Evolutionary conservation across 1,140 invertebrate species (phyloP).

Genomic region (Diplogasteroides magnus): DNA sequence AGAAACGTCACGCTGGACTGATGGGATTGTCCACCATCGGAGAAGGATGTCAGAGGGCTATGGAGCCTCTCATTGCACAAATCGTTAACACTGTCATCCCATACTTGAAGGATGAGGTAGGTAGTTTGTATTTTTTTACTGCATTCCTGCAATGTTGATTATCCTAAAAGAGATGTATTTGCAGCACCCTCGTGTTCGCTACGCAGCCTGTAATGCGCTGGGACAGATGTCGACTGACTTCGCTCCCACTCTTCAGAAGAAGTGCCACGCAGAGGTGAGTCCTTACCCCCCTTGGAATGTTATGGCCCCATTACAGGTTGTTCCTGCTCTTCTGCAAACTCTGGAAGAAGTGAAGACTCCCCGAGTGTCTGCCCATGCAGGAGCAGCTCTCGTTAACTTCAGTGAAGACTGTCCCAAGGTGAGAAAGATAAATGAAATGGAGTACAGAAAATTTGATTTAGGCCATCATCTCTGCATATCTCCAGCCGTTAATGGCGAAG

Average conservation of each 20-base stretch:
- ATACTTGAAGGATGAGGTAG: constrained; percentile 77
- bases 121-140: no score
- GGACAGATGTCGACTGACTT: constrained; percentile 99
- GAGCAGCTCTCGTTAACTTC: constrained; percentile 94
- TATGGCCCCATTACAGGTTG: constrained; percentile 58
- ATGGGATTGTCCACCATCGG: constrained; percentile 97
- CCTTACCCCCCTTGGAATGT: neutral
- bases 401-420: constrained; percentile 95
- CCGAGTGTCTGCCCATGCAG: constrained; percentile 75
- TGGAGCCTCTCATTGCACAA: constrained; percentile 83
- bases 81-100: constrained; percentile 81
- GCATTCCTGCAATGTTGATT: constrained; percentile 25
- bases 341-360: constrained; percentile 85
- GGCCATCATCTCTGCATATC: constrained; percentile 76
- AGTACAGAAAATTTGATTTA: neutral
- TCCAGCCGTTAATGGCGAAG: constrained; percentile 82
- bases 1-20: constrained; percentile 78
- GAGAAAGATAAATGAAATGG: no score
- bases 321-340: constrained; percentile 81
- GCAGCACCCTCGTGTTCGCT: constrained; percentile 79
- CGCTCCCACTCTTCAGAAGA: constrained; percentile 90
- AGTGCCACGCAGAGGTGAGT: constrained; percentile 77
- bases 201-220: constrained; percentile 96
- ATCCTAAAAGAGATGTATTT: constrained; percentile 59
- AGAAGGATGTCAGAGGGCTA: constrained; percentile 95